Evolutionary conservation across 2,888 invertebrate genomes (phyloP), one percentile per base, ranked within the genome.

Genomic region (Xestia rhomboidea): DNA sequence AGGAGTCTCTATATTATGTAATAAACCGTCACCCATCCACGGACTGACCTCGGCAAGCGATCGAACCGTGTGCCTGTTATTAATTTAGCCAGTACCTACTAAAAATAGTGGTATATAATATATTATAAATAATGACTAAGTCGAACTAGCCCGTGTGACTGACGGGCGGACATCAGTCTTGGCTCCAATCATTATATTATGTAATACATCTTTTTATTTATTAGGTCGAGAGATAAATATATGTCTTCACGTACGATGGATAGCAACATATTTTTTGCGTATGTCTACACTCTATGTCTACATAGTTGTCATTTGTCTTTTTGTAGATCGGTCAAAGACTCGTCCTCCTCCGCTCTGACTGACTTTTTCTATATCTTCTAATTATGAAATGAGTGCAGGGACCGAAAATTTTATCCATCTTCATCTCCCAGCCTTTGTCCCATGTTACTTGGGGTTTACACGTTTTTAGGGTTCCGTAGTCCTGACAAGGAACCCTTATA

Each of bases 191-290:
- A 18, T 30, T 60, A 60, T 60, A 18, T 30, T 60, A 60, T 60
- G 30, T 30, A 60, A 60, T 30, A 60, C 60, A 60, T 60, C 30
- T 60, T 60, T 57, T 60, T 30, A 60, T 60, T 60, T 60, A 60
- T 60, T 30, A 30, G 18, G 60, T 30, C 60, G 60, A 18, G 18
- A 60, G 8, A 60, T 30, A 60, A 60, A 30, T 8, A 30, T 8
- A 60, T 18, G 27, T 60, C 51, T 51, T 24, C 60, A 18, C 27
- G 30, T 30, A 30, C 18, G 27, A 60, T 30, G 51, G 51, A 30
- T 60, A 30, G 57, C 27, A 60, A 60, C 57, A 60, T 60, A 27
- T 27, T 27, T 60, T 30, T 60, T 60, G 57, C 57, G 27, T 10
- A 24, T 24, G 51, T 24, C 51, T 49, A 5, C 15, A 41, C 41